Evolutionary conservation across 2,888 invertebrate genomes (phyloP), one percentile per base, ranked within the genome.

Genomic region (Eristalis tenax): DNA sequence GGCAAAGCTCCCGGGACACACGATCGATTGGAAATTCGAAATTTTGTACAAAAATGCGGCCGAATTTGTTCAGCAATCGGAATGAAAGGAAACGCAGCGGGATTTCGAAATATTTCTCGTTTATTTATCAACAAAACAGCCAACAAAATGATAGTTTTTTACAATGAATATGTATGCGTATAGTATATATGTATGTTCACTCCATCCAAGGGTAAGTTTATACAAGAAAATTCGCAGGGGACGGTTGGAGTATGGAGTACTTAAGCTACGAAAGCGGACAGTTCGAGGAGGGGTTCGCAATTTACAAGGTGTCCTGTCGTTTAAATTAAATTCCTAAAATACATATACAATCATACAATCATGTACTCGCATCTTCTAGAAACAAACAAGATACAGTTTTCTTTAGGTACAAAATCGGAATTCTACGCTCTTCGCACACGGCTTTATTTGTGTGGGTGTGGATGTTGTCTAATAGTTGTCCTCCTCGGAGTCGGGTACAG

Each of bases 401-500:
- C 18, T 83, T 86, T 78, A 83, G 87, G 83, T 87, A 83, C 83
- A 83, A 87, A 87, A 87, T 87, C 69, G 63, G 83, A 87, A 73
- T 80, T 83, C 80, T 78, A 66, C 75, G 65, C 23, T 50, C 69
- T 71, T 64, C 63, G 69, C 59, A 75, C 69, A 83, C 69, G 81
- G 71, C 61, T 69, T 57, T 59, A 57, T 1, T 59, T 28, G 61
- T 43, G 11, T 11, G 61, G 50, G 32, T 13, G 63, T 59, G 78
- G 78, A 23, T 57, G 59, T 50, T 32, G 32, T 83, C 69, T 92
- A 92, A 89, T 93, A 92, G 74, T 91, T 92, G 82, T 92, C 92
- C 89, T 93, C 93, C 88, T 92, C 92, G 4, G 92, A 91, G 75
- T 91, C 93, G 2, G 93, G 92, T 2, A 92, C 90, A 18, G 91